Evolutionary conservation across 2,888 invertebrate genomes (phyloP).

Genomic region (Drosophila quinaria): DNA sequence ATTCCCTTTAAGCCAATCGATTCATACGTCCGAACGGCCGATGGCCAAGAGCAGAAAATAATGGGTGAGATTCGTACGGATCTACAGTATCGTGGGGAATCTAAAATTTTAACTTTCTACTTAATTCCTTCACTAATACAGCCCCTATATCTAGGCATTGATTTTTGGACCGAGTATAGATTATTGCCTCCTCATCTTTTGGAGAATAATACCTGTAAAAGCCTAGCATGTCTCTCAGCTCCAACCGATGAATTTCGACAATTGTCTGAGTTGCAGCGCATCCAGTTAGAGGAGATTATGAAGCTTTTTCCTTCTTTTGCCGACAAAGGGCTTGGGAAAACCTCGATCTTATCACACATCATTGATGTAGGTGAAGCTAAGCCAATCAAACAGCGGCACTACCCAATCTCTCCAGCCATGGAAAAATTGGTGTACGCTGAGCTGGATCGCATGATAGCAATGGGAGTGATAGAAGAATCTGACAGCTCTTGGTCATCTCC

Average conservation of each 20-base stretch:
- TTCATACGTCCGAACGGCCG: background rate
- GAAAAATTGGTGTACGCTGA: slow-evolving; percentile 15
- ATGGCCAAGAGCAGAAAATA: background rate
- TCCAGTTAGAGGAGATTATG: background rate
- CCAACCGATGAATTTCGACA: background rate
- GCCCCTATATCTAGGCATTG: background rate
- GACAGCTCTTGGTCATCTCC: too few species aligned
- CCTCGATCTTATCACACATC: slow-evolving; percentile 1
- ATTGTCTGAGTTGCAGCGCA: background rate
- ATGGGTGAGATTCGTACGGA: background rate
- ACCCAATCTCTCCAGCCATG: slow-evolving; percentile 10
- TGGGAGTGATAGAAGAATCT: too few species aligned
- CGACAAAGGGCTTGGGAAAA: slow-evolving; percentile 10
- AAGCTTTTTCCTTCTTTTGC: slow-evolving; percentile 16
- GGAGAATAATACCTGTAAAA: background rate
- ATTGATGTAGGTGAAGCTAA: slow-evolving; percentile 11
- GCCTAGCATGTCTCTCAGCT: background rate
- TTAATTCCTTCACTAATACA: slow-evolving; percentile 1
- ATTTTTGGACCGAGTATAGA: background rate
- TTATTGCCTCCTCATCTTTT: background rate
- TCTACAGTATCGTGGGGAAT: background rate
- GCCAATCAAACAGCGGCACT: slow-evolving; percentile 20
- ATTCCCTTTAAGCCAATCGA: background rate
- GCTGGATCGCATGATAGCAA: too few species aligned
- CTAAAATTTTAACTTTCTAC: background rate